These are phyloP conservation scores for Amblyjoppa proteus DNA, from an alignment of 2,888 invertebrate species.

Conservation along the genomic window DNA sequence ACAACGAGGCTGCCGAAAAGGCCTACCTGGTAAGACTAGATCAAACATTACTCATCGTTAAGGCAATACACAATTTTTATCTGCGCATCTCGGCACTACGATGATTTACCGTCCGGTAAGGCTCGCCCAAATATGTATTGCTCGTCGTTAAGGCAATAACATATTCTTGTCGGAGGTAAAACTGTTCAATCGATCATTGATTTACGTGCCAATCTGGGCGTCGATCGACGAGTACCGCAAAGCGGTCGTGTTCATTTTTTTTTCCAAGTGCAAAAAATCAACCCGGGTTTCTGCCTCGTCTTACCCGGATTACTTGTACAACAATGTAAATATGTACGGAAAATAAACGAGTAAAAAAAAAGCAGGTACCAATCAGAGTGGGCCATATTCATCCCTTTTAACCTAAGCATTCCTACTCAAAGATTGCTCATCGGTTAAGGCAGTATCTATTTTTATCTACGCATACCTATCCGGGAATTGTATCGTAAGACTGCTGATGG, in stretches of 20 bases:
- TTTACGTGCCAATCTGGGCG: neutral
- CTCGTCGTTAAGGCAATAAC: neutral
- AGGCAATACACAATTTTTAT: constrained; percentile 28
- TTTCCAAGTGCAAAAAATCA: too few relatives aligned
- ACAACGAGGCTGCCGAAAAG: constrained; percentile 73
- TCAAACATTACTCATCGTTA: constrained; percentile 27
- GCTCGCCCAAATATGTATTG: neutral
- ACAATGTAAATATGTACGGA: too few relatives aligned
- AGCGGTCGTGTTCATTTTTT: neutral
- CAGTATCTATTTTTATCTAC: neutral
- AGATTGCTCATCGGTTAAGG: neutral
- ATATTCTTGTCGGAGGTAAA: neutral
- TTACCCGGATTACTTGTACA: too few relatives aligned
- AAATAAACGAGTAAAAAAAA: too few relatives aligned
- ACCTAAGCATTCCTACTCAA: neutral
- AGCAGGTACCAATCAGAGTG: neutral
- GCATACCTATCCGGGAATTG: neutral
- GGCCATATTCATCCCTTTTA: neutral
- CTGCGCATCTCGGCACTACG: neutral
- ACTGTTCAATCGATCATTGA: neutral
- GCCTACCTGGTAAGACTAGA: constrained; percentile 73
- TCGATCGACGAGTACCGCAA: neutral
- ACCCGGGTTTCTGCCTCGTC: too few relatives aligned
- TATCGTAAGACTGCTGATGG: neutral
- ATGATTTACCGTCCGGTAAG: neutral